Evolutionary conservation across 2,113 vertebrate species (phyloP), one percentile per base, ranked within the genome.

Genomic region (Oreochromis tanganicae): DNA sequence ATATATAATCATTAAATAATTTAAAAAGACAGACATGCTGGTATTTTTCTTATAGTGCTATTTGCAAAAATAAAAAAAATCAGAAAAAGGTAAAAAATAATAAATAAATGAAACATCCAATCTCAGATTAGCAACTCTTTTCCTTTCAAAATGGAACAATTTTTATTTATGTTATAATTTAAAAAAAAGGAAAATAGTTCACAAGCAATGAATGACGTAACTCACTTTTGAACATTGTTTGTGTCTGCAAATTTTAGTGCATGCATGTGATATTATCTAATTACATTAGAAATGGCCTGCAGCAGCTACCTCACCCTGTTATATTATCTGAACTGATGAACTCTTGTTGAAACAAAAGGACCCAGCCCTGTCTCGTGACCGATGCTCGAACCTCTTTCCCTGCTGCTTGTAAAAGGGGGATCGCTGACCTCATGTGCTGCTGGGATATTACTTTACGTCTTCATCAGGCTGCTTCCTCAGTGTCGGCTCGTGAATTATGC

Each of bases 401-500:
- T 63, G 93, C 94, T 91, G 63, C 86, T 85, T 89, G 92, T 90
- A 85, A 92, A 92, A 86, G 43, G 52, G 84, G 85, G 52, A 36
- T 29, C 5, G 81, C 55, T 93, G 93, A 94, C 93, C 91, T 95
- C 93, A 88, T 90, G 81, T 17, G n/a, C 90, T 78, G 85, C 79
- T 1, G 86, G 93, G 93, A 93, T 94, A 94, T 96, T 93, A 90
- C 80, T 90, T 95, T 91, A 94, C 90, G 14, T 90, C 85, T 83
- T 87, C 83, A 52, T 75, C 85, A 82, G 90, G 80, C 81, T 61
- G 50, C 89, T 54, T 93, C 91, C 91, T 92, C 89, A 14, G 57
- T 12, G 75, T 41, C 41, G 21, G 59, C 87, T 71, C 4, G 38
- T 80, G 88, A 82, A 38, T 46, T 89, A 84, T 84, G 90, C 84